These are phyloP conservation scores for Thunnus thynnus DNA, from an alignment of 2,113 vertebrate genomes.

Conservation along the genomic window DNA sequence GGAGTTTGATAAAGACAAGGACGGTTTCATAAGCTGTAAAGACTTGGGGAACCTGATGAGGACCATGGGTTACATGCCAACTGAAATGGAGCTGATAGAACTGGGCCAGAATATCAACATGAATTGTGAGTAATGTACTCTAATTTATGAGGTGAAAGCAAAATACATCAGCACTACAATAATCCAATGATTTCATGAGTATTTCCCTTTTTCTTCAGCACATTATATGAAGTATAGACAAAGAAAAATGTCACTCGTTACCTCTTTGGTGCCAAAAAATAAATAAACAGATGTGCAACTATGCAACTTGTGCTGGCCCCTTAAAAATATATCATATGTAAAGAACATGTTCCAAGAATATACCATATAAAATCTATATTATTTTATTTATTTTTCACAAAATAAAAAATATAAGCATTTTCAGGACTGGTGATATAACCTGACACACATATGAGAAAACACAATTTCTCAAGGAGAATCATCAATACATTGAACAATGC, in stretches of 20 bases:
- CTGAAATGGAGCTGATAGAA: constrained; percentile 97
- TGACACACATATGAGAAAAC: no score
- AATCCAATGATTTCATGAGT: neutral
- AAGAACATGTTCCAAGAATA: no score
- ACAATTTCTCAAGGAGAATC: no score
- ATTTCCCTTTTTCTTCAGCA: neutral
- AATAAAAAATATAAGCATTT: neutral
- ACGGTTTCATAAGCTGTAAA: constrained; percentile 95
- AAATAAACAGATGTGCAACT: no score
- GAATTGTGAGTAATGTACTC: constrained; percentile 88
- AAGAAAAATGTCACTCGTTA: no score
- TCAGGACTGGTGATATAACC: neutral
- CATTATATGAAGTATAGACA: neutral
- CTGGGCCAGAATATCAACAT: constrained; percentile 98
- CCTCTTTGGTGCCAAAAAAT: no score
- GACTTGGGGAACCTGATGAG: constrained; percentile 98
- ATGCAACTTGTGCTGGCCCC: no score
- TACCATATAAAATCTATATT: no score
- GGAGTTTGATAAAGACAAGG: constrained; percentile 97
- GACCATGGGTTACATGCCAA: constrained; percentile 99
- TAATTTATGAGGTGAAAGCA: neutral
- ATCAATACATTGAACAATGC: no score
- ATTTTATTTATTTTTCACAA: no score
- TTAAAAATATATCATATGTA: no score
- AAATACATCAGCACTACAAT: neutral